These are phyloP conservation scores for Erannis defoliaria DNA, from an alignment of 2,888 invertebrate species.

Conservation along the genomic window DNA sequence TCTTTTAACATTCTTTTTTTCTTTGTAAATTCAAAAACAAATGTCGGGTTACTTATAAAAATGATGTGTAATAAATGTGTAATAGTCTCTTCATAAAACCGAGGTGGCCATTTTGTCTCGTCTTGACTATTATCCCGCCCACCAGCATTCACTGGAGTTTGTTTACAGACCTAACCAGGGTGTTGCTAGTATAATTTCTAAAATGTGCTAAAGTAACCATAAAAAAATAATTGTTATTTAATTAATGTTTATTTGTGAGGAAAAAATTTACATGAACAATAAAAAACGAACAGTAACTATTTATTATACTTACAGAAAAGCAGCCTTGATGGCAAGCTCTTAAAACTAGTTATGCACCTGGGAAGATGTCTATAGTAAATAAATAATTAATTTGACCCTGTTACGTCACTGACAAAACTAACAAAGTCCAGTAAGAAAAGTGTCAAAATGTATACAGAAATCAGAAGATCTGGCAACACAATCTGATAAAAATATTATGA, in stretches of 20 bases:
- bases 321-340: too few species aligned
- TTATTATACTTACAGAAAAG: too few species aligned
- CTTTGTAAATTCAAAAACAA: too few species aligned
- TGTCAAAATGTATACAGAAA: not conserved
- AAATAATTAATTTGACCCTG: not conserved
- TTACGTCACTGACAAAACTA: not conserved
- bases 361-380: too few species aligned
- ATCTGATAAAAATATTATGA: slow-evolving; percentile 44
- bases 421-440: not conserved
- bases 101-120: slow-evolving; percentile 67
- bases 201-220: slow-evolving; percentile 45
- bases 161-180: slow-evolving; percentile 22
- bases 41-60: slow-evolving; percentile 33
- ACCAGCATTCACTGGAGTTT: slow-evolving; percentile 48
- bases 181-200: slow-evolving; percentile 19
- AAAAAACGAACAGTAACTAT: too few species aligned
- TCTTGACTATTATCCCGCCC: slow-evolving; percentile 66
- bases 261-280: too few species aligned
- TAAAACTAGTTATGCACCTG: too few species aligned
- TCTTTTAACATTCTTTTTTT: slow-evolving; percentile 12
- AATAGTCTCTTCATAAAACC: slow-evolving; percentile 57
- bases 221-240: too few species aligned
- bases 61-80: slow-evolving; percentile 44
- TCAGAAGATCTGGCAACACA: slow-evolving; percentile 11
- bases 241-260: too few species aligned